A percentile compares a stretch with the other conserved stretches of the same genome.
Conservation (phyloP, 2,888 invertebrate genomes). For the Chrysolina oricalcia region DNA sequence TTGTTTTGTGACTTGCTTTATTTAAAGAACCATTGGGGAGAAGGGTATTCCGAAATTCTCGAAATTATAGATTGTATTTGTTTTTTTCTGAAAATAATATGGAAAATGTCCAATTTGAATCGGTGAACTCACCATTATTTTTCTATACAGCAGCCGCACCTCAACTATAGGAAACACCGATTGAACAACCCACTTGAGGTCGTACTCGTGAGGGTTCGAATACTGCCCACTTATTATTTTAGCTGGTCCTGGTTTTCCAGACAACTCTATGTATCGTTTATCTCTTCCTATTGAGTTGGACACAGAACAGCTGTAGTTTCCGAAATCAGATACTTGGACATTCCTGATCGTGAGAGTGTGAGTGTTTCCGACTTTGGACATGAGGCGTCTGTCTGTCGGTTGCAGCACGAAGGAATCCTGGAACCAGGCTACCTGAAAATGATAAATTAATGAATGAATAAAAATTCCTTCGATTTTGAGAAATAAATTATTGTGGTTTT, state of each 20-base stretch:
- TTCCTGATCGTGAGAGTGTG: constrained; percentile 76
- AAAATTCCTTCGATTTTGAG: no score
- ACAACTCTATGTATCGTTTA: constrained; percentile 76
- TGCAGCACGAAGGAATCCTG: constrained; percentile 78
- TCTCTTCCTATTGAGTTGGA: constrained; percentile 70
- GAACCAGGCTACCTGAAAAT: constrained; percentile 77
- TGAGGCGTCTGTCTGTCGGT: constrained; percentile 77
- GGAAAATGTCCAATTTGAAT: neutral
- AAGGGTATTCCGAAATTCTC: no score
- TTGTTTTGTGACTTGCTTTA: no score
- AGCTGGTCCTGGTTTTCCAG: constrained; percentile 79
- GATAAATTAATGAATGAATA: neutral
- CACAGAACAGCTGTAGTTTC: constrained; percentile 74
- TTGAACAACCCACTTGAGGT: constrained; percentile 79
- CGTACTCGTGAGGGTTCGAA: constrained; percentile 78
- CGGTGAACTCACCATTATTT: constrained; percentile 74
- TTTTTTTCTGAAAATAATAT: neutral
- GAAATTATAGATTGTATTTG: no score
- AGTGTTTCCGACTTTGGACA: constrained; percentile 76
- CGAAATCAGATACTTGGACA: constrained; percentile 78
- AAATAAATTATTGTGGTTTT: no score
- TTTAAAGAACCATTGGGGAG: no score
- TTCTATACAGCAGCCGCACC: constrained; percentile 78
- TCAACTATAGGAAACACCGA: constrained; percentile 79
- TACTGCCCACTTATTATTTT: constrained; percentile 77